Conservation (phyloP, 2,797 vertebrate genomes). For the Rallus crepitans region DNA sequence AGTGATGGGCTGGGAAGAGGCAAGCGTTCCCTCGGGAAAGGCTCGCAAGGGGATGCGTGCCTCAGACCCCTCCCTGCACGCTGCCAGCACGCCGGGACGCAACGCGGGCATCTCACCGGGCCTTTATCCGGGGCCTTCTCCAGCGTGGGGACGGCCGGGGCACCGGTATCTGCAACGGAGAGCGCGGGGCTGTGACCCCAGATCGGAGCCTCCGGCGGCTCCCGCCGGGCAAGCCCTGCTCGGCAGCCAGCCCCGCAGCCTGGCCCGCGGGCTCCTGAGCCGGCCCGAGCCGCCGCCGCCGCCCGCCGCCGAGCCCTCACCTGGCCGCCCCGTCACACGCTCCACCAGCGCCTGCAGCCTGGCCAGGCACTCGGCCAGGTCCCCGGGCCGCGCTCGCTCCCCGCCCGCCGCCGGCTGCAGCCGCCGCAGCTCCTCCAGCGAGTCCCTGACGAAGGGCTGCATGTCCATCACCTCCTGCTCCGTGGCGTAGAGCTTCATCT, state of each 20-base stretch:
- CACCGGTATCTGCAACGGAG: background rate
- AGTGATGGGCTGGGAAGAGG: background rate
- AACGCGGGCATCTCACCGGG: background rate
- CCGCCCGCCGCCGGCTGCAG: background rate
- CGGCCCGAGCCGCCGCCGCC: background rate
- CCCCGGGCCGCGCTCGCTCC: background rate
- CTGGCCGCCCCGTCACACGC: background rate
- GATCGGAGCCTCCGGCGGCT: no score
- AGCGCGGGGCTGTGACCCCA: background rate
- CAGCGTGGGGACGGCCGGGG: rapidly evolving
- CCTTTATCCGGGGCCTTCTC: background rate
- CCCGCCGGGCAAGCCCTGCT: rapidly evolving
- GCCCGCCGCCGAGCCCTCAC: background rate
- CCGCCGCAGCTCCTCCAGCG: constrained; percentile 10
- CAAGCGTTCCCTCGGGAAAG: background rate
- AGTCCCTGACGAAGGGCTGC: constrained; percentile 55
- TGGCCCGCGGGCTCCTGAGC: background rate
- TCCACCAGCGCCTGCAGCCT: constrained; percentile 28
- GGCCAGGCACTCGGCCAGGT: background rate
- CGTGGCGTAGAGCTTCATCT: constrained; percentile 57
- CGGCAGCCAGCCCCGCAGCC: background rate
- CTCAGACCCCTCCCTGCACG: rapidly evolving
- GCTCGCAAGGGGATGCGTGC: rapidly evolving
- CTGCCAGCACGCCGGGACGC: rapidly evolving
- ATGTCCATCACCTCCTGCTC: constrained; percentile 77